Percentiles rank a stretch among this genome's conserved stretches.
phyloP scores from a whole-genome alignment of 2,113 vertebrate species.

The Myrmecobius fasciatus region DNA sequence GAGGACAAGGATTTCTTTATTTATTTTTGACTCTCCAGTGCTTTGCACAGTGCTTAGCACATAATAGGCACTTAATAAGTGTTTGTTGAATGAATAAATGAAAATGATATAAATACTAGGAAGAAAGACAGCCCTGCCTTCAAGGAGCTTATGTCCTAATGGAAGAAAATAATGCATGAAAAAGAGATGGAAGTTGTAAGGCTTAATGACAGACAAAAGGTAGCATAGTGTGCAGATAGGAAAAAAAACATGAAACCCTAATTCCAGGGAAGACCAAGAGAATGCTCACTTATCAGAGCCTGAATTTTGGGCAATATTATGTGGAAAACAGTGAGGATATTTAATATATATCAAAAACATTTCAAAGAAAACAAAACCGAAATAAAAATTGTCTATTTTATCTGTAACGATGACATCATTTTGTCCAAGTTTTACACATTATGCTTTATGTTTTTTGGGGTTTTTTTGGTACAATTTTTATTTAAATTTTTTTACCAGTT shows the following conservation, averaged over 20 bases:
- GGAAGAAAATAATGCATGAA: too few species aligned
- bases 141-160: neutral
- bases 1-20: neutral
- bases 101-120: neutral
- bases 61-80: neutral
- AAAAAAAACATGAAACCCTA: neutral
- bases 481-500: too few species aligned
- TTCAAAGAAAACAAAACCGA: constrained; percentile 22
- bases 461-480: too few species aligned
- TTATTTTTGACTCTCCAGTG: neutral
- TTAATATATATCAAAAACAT: neutral
- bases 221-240: neutral
- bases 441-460: too few species aligned
- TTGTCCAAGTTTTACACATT: neutral
- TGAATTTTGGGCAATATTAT: too few species aligned
- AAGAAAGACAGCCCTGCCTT: neutral
- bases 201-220: neutral
- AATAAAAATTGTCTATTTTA: neutral
- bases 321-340: too few species aligned
- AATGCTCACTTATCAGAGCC: neutral
- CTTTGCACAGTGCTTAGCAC: neutral
- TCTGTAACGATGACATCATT: too few species aligned
- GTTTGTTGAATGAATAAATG: neutral
- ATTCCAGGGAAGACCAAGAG: neutral
- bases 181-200: neutral